Conservation (phyloP, 2,797 vertebrate genomes). For the Leucoraja ocellata region DNA sequence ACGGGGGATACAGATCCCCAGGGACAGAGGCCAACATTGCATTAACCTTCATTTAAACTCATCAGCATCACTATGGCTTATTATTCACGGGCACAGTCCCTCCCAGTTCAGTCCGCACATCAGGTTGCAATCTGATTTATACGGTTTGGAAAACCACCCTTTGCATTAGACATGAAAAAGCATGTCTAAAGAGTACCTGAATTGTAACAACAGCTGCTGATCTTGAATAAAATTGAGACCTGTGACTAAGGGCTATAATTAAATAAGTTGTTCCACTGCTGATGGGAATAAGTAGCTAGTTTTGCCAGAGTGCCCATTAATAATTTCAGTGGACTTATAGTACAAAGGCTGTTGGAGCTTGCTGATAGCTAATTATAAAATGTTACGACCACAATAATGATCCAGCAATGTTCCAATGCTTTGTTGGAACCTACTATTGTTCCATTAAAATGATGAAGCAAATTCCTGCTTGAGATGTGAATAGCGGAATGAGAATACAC, state of each 20-base stretch:
- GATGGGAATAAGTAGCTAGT: neutral
- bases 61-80: neutral
- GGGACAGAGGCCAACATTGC: neutral
- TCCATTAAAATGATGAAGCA: neutral
- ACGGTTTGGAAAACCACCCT: neutral
- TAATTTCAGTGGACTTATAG: neutral
- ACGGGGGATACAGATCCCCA: no score
- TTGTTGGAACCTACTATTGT: neutral
- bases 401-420: neutral
- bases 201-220: neutral
- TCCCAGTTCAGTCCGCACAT: neutral
- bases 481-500: neutral
- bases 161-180: neutral
- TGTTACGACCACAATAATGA: neutral
- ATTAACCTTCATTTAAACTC: neutral
- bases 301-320: neutral
- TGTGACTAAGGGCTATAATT: neutral
- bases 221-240: neutral
- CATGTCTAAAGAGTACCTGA: neutral
- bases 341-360: neutral
- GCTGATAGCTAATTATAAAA: neutral
- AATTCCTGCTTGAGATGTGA: neutral
- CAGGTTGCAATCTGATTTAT: neutral
- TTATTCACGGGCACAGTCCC: neutral
- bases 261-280: neutral